A percentile compares a stretch with the other conserved stretches of the same genome.
phyloP scores from a whole-genome alignment of 2,888 invertebrate species.

The Nudaria mundana region DNA sequence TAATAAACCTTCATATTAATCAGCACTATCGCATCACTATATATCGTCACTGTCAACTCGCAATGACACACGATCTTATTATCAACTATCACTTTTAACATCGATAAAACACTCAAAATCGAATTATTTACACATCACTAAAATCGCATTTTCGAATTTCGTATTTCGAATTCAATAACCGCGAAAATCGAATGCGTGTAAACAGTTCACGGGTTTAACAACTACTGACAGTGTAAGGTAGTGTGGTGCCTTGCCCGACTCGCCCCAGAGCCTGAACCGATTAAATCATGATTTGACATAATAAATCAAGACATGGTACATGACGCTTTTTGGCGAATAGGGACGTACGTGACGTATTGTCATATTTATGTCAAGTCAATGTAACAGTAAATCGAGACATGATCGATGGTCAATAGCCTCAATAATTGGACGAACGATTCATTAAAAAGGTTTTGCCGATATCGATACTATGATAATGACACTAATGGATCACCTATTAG shows the following conservation, averaged over 20 bases:
- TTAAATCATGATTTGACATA: conserved; percentile 65
- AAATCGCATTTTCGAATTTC: conserved; percentile 29
- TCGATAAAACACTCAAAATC: conserved; percentile 40
- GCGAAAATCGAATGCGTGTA: conserved; percentile 55
- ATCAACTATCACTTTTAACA: conserved; percentile 38
- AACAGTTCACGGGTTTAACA: conserved; percentile 55
- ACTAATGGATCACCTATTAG: no score
- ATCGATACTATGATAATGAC: not conserved
- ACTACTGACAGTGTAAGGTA: conserved; percentile 53
- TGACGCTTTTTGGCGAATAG: conserved; percentile 41
- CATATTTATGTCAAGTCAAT: conserved; percentile 14
- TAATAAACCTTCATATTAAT: conserved; percentile 29
- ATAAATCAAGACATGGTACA: conserved; percentile 45
- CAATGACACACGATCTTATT: conserved; percentile 33
- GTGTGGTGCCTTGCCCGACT: conserved; percentile 43
- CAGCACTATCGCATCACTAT: conserved; percentile 30
- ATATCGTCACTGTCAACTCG: conserved; percentile 32
- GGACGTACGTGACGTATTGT: conserved; percentile 31
- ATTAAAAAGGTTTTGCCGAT: conserved; percentile 21
- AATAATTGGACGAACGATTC: conserved; percentile 17
- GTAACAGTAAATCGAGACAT: conserved; percentile 26
- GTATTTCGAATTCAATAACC: conserved; percentile 24
- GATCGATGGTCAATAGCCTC: conserved; percentile 20
- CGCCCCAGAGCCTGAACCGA: conserved; percentile 38
- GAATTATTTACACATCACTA: conserved; percentile 40